Percentiles rank a stretch among this genome's conserved stretches.
These are phyloP conservation scores for Acyrthosiphon pisum DNA, from an alignment of 1,140 invertebrate species.

Conservation along the genomic window DNA sequence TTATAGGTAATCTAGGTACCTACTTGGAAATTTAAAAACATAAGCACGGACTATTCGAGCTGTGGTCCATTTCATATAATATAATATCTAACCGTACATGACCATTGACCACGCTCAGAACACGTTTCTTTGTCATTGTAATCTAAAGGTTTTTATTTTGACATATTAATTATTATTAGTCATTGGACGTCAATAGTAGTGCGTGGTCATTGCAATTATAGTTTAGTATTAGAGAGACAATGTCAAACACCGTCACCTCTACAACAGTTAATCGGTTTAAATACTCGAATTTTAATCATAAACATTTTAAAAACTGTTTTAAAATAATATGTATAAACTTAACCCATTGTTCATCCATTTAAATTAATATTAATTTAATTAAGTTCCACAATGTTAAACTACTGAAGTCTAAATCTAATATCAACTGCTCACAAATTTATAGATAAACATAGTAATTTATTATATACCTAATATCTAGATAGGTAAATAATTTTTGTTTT, in stretches of 20 bases:
- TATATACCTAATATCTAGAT: neutral
- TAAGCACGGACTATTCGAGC: neutral
- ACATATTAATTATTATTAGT: neutral
- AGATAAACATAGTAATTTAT: neutral
- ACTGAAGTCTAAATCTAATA: neutral
- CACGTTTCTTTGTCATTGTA: slow-evolving; percentile 3
- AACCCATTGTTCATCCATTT: neutral
- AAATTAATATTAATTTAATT: neutral
- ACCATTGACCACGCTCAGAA: neutral
- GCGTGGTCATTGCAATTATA: neutral
- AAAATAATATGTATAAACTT: neutral
- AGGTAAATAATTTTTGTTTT: neutral
- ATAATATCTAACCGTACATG: neutral
- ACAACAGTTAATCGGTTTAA: neutral
- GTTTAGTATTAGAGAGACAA: neutral
- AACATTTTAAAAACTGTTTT: neutral
- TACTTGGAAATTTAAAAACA: neutral
- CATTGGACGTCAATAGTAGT: neutral
- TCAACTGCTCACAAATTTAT: neutral
- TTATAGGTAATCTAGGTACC: too few species aligned
- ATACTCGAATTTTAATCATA: neutral
- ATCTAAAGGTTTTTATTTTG: slow-evolving; percentile 12
- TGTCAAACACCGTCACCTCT: neutral
- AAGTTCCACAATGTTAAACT: neutral
- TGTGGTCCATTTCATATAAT: neutral